Evolutionary conservation across 1,140 invertebrate species (phyloP).

Genomic region (Mactra quadrangularis): DNA sequence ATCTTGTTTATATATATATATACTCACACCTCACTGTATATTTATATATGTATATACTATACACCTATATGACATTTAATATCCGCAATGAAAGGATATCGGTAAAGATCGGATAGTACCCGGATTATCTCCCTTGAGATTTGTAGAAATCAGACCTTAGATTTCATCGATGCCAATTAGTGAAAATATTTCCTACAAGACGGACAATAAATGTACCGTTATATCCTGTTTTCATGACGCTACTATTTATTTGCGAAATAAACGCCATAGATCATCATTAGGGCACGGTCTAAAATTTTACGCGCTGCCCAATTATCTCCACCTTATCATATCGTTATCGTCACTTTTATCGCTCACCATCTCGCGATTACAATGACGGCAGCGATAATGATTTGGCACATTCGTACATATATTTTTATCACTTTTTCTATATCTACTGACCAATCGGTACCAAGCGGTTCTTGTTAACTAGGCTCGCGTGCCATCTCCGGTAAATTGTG

Average conservation of each 20-base stretch:
- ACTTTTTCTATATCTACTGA: background rate
- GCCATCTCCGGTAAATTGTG: too few species aligned
- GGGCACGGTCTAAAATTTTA: constrained; percentile 40
- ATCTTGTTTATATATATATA: too few species aligned
- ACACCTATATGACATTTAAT: too few species aligned
- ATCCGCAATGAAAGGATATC: too few species aligned
- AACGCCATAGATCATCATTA: constrained; percentile 55
- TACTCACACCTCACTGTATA: too few species aligned
- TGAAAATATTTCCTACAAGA: background rate
- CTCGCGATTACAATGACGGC: constrained; percentile 32
- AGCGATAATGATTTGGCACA: constrained; percentile 42
- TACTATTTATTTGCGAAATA: constrained; percentile 45
- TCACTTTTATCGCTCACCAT: constrained; percentile 49
- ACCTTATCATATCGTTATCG: constrained; percentile 57
- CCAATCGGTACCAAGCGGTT: constrained; percentile 1
- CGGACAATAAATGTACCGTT: constrained; percentile 55
- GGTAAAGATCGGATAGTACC: too few species aligned
- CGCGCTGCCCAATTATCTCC: constrained; percentile 50
- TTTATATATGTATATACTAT: too few species aligned
- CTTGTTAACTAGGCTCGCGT: background rate
- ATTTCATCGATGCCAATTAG: constrained; percentile 36
- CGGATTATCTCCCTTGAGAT: too few species aligned
- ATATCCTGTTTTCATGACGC: constrained; percentile 30
- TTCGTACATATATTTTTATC: too few species aligned
- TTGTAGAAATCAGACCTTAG: background rate